Percentiles rank a stretch among this genome's conserved stretches.
phyloP scores from a whole-genome alignment of 2,113 vertebrate species.

The Ardeotis arabs region DNA sequence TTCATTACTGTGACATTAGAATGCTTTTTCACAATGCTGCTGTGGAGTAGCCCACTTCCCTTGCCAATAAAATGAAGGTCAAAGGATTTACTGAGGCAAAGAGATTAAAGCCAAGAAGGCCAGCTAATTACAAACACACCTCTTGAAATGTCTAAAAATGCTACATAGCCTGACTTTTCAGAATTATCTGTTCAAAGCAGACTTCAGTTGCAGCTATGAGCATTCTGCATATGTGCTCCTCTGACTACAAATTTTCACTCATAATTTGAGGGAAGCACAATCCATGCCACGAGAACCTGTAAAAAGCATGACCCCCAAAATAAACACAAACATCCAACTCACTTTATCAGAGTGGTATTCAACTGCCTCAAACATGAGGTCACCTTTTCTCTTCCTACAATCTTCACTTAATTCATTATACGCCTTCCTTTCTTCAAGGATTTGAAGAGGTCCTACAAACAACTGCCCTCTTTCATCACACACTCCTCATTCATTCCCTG shows the following conservation, averaged over 20 bases:
- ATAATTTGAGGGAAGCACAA: neutral
- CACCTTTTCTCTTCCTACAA: neutral
- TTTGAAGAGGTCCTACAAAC: neutral
- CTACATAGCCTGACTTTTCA: neutral
- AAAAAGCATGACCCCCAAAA: neutral
- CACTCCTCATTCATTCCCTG: neutral
- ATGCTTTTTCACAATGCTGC: neutral
- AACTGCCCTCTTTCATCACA: neutral
- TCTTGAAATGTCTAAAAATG: neutral
- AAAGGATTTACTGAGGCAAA: neutral
- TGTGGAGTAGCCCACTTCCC: neutral
- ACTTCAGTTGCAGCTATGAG: neutral
- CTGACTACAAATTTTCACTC: neutral
- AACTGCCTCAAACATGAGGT: neutral
- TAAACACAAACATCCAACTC: neutral
- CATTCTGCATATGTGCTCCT: neutral
- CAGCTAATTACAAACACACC: neutral
- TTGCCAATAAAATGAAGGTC: neutral
- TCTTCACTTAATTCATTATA: neutral
- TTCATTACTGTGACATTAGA: neutral
- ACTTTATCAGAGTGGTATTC: neutral
- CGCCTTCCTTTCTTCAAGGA: neutral
- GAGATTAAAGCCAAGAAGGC: neutral
- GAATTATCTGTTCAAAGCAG: neutral
- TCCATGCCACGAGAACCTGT: neutral